Evolutionary conservation across 92 coral and sea anemone genomes (phyloP), one percentile per base, ranked within the genome.

Genomic region (Diadumene lineata): DNA sequence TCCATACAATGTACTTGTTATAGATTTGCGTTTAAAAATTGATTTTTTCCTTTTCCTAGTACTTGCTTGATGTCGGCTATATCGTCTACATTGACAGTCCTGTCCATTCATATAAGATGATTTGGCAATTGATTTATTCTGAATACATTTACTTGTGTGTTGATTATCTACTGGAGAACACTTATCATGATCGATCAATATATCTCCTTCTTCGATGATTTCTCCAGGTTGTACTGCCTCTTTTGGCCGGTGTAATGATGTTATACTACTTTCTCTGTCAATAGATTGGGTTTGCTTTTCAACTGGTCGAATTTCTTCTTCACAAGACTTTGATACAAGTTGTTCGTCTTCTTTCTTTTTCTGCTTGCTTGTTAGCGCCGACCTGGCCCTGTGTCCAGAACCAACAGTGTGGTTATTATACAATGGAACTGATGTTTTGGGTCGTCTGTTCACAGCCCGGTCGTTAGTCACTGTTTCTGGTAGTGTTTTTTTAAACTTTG

Each of bases 1-100:
- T 8, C 60, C 76, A 28, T 68, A 67, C 1, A 78, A 50, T 31
- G 60, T 64, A 11, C 68, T 46, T 18, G 44, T 23, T 13, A 56
- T 4, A 1, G 43, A n/a, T 43, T 32, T 68, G 0, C 31, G 55
- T 26, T 60, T 68, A 44, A 78, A 78, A 0, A 55, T 53, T 11
- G 82, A 78, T 22, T 67, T 21, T 58, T 78, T 78, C 22, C 43
- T 38, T 15, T 57, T 68, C 26, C 50, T 78, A 8, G 58, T n/a
- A 0, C 60, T 51, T 38, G 50, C 60, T 29, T 78, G 82, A 32
- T 78, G 74, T 29, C 15, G 19, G 8, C 21, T 17, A 30, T 44
- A 66, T 33, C 82, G 62, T 27, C 30, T 48, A 23, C 82, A 78
- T 26, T 23, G 63, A 31, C 48, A 38, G 6, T 38, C 48, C 48